Conservation (phyloP, 2,797 vertebrate genomes). For the Pseudomugil gertrudae region DNA sequence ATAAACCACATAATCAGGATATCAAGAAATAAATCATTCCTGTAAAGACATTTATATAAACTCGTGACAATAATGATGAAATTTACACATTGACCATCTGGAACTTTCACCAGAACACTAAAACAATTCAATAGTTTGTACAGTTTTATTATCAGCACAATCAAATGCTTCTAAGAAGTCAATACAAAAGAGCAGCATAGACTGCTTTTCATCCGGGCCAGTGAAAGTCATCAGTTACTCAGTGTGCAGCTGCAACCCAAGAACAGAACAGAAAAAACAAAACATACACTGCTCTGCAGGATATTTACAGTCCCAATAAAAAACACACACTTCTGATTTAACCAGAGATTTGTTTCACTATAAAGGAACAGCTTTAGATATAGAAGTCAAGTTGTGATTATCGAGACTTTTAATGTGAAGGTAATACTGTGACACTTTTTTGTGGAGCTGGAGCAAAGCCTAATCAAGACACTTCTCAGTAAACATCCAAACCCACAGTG, state of each 20-base stretch:
- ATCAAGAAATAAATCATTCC: background rate
- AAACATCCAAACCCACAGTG: too few species aligned
- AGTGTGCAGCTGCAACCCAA: background rate
- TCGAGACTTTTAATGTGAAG: background rate
- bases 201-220: background rate
- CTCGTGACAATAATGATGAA: background rate
- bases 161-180: background rate
- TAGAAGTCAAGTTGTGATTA: background rate
- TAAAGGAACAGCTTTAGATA: background rate
- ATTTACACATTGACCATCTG: background rate
- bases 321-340: background rate
- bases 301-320: background rate
- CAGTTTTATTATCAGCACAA: background rate
- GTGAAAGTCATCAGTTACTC: background rate
- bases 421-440: too few species aligned
- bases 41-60: background rate
- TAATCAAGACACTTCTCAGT: too few species aligned
- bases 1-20: background rate
- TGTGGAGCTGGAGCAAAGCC: background rate
- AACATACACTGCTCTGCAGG: background rate
- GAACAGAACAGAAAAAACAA: background rate
- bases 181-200: background rate
- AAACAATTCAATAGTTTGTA: too few species aligned
- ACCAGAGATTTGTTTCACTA: background rate
- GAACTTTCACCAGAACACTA: too few species aligned